Percentiles rank a stretch among this genome's conserved stretches.
Evolutionary conservation across 2,113 vertebrate genomes (phyloP).

Genomic region (Dromiciops gliroides): DNA sequence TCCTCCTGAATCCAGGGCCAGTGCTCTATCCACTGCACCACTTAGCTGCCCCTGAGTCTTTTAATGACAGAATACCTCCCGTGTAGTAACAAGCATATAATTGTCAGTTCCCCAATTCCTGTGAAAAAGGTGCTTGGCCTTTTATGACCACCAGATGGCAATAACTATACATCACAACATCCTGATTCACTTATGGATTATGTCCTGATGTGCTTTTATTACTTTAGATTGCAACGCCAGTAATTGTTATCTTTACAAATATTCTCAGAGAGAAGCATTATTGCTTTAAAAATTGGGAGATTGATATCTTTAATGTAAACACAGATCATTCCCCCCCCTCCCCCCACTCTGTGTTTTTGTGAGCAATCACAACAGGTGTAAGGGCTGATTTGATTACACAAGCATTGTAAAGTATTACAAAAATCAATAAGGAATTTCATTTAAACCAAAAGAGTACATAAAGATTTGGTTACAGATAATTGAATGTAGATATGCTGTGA

Average conservation of each 20-base stretch:
- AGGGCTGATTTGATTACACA: conserved; percentile 61
- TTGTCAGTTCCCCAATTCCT: neutral
- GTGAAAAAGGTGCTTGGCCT: neutral
- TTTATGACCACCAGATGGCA: conserved; percentile 72
- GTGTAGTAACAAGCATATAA: neutral
- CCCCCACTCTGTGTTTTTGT: conserved; percentile 33
- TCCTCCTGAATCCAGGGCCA: too few relatives aligned
- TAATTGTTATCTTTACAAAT: conserved; percentile 59
- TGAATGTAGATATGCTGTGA: conserved; percentile 32
- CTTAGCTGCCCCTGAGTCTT: too few relatives aligned
- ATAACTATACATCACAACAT: conserved; percentile 35
- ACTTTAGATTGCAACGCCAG: conserved; percentile 11
- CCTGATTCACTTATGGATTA: neutral
- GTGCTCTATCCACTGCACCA: too few relatives aligned
- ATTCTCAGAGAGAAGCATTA: conserved; percentile 51
- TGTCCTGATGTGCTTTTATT: conserved; percentile 6
- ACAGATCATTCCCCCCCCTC: neutral
- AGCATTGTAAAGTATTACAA: conserved; percentile 62
- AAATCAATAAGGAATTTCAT: conserved; percentile 67
- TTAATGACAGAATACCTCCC: neutral
- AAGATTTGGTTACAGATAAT: conserved; percentile 60
- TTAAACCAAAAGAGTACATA: conserved; percentile 48
- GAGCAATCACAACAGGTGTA: conserved; percentile 31
- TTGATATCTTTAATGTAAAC: conserved; percentile 60
- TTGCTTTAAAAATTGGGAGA: conserved; percentile 55